Evolutionary conservation across 1,140 invertebrate genomes (phyloP), one percentile per base, ranked within the genome.

Genomic region (Pseudomyrmex cubaensis): DNA sequence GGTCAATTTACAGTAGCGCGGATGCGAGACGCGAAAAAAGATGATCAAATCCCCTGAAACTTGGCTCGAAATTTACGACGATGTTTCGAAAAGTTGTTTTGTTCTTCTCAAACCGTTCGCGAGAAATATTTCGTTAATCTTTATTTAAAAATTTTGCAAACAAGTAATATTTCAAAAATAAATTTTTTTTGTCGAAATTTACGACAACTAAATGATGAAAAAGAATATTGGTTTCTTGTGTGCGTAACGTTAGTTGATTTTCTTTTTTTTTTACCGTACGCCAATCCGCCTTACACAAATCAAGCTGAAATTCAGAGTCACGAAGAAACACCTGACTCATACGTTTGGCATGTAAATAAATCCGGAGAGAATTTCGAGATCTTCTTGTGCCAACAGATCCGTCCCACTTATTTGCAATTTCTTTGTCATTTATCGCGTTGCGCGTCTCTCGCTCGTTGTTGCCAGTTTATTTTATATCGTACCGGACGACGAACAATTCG

Each of bases 281-380:
- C 35, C 35, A 88, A 67, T 82, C 66, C 63, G 44, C 25, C 44
- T 87, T 63, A 52, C 54, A 82, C 85, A 85, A 87, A 88, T 82
- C 67, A 70, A 87, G 67, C 50, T 46, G 66, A 85, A 67, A 54
- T 62, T 46, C 44, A 57, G 70, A 84, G 57, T 64, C 59, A 25
- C 25, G 2, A 25, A 25, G 57, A 50, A 61, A 44, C 20, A 52
- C 22, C 17, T 86, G 87, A 89, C 59, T 89, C 87, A 88, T 22
- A 52, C n/a, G 13, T 62, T 77, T 89, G 87, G 87, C 64, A 89
- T 54, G 84, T 72, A 63, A 82, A 84, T 72, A 80, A 77, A 88
- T 69, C 50, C 70, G 69, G 17, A 54, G 59, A 64, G 64, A 22
- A 72, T 88, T 83, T 88, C 72, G 66, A 54, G 66, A 85, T 85